Evolutionary conservation across 2,113 vertebrate genomes (phyloP).

Genomic region (Galemys pyrenaicus): DNA sequence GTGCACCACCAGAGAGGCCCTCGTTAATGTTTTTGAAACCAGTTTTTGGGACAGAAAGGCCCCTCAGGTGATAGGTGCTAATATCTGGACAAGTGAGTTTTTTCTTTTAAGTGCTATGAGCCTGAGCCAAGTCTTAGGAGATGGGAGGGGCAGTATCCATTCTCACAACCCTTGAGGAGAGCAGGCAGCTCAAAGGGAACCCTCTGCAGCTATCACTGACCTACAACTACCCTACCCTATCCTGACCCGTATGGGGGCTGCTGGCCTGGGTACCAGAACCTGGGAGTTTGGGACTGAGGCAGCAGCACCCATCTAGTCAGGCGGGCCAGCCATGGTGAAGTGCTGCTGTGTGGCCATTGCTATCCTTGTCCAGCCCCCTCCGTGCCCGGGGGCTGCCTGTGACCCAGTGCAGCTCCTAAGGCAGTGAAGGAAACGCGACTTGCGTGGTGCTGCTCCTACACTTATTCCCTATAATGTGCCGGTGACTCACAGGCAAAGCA

Average conservation of each 20-base stretch:
- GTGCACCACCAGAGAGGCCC: too few species aligned
- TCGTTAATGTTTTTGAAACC: slow-evolving; percentile 37
- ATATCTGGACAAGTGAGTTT: not conserved
- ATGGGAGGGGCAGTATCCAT: not conserved
- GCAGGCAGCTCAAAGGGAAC: not conserved
- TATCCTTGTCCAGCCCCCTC: not conserved
- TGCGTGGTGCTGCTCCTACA: not conserved
- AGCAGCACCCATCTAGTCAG: not conserved
- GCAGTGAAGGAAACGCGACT: not conserved
- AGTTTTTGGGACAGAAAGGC: not conserved
- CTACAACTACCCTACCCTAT: not conserved
- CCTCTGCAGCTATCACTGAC: not conserved
- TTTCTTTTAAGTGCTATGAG: not conserved
- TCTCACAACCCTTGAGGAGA: not conserved
- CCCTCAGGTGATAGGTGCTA: not conserved
- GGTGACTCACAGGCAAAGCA: not conserved
- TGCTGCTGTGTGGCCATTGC: not conserved
- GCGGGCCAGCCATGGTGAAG: too few species aligned
- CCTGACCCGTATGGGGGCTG: not conserved
- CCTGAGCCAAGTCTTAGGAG: not conserved
- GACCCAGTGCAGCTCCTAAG: not conserved
- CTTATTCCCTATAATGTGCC: too few species aligned
- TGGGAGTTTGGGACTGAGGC: not conserved
- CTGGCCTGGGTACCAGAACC: not conserved
- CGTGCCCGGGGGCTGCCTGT: not conserved